Evolutionary conservation across 2,113 vertebrate genomes (phyloP), one percentile per base, ranked within the genome.

Genomic region (Syrrhaptes paradoxus): DNA sequence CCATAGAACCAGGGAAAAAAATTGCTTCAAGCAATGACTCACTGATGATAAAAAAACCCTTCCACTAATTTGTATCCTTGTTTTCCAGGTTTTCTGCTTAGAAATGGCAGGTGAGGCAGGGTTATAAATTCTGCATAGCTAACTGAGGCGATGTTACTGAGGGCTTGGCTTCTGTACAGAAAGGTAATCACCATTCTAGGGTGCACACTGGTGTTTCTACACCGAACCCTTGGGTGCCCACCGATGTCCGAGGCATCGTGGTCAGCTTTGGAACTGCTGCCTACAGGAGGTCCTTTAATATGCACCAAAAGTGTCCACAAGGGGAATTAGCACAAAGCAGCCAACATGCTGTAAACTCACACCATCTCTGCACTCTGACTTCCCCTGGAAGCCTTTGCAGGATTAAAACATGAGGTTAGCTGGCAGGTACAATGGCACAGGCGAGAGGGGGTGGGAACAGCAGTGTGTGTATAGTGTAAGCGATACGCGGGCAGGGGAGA

Each of bases 181-280:
- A 41, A 55, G 32, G 31, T 34, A 20, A 43, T 54, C 49, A 29
- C 48, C 18, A 32, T 70, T 19, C 36, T 36, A 36, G 32, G 55
- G 49, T 48, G 36, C 19, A 80, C 32, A 36, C 12, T 11, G 15
- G 13, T 15, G 34, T 31, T 38, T 21, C 34, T 55, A 13, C 41
- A 29, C 26, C 65, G 57, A 51, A 46, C 16, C 32, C 29, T 32
- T 46, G 74, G 18, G 14, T 34, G 43, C 46, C n/a, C 46, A 14
- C 0, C 31, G 70, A 10, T 15, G 2, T 0, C 2, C 31, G 22
- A 75, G 32, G 26, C 15, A 57, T 24, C 9, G 0, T 0, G 5
- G 13, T 25, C 66, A 13, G 22, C 71, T 32, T 21, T 4, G 4
- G 54, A 72, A 8, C 67, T 32, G 36, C 80, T 63, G 80, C 55